These are phyloP conservation scores for Drosophila aldrichi DNA, from an alignment of 2,888 invertebrate genomes.

Conservation along the genomic window DNA sequence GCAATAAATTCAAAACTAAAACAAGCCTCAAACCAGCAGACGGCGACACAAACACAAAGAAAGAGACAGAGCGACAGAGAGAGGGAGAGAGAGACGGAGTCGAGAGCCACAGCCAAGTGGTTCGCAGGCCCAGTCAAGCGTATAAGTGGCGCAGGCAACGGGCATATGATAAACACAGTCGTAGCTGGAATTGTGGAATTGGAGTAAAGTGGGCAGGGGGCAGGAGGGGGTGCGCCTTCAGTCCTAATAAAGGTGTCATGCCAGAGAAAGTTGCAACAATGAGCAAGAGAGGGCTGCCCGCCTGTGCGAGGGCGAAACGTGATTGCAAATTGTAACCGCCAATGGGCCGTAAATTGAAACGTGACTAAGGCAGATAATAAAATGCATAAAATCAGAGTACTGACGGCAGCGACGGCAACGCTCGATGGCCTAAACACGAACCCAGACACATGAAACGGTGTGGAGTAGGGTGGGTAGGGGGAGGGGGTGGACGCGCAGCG, in stretches of 20 bases:
- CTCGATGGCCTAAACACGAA: slow-evolving; percentile 58
- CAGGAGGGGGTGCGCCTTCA: slow-evolving; percentile 31
- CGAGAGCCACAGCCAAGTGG: slow-evolving; percentile 30
- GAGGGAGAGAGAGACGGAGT: neutral
- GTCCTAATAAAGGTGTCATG: slow-evolving; percentile 74
- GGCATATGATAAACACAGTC: slow-evolving; percentile 75
- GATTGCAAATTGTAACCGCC: slow-evolving; percentile 85
- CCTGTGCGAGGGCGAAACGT: slow-evolving; percentile 69
- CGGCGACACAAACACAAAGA: neutral
- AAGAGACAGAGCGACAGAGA: slow-evolving; percentile 19
- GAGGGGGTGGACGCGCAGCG: neutral
- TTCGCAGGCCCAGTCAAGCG: slow-evolving; percentile 54
- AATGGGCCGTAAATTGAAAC: slow-evolving; percentile 85
- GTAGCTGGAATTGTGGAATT: slow-evolving; percentile 34
- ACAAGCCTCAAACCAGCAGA: slow-evolving; percentile 54
- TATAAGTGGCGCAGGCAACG: slow-evolving; percentile 62
- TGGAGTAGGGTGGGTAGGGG: neutral
- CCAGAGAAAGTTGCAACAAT: slow-evolving; percentile 64
- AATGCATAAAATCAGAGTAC: slow-evolving; percentile 82
- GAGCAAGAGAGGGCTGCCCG: slow-evolving; percentile 7
- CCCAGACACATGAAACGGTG: slow-evolving; percentile 53
- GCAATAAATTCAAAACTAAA: slow-evolving; percentile 82
- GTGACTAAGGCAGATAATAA: slow-evolving; percentile 84
- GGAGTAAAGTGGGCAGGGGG: slow-evolving; percentile 26
- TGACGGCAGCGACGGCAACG: slow-evolving; percentile 49